Evolutionary conservation across 2,888 invertebrate genomes (phyloP).

Genomic region (Parnassius apollo): DNA sequence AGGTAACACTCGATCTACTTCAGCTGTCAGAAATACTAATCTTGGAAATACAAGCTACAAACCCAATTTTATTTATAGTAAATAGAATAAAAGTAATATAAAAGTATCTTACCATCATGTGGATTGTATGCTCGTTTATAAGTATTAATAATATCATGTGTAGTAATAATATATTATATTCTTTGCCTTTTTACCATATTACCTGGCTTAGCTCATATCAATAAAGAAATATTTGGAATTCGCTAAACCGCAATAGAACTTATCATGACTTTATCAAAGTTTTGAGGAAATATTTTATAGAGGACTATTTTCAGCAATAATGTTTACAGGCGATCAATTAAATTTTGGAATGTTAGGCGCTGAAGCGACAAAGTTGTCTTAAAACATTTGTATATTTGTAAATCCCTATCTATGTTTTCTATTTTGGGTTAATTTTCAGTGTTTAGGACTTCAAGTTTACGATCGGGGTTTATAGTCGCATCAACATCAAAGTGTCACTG

Average conservation of each 20-base stretch:
- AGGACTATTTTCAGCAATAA: too few species aligned
- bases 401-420: constrained; percentile 8
- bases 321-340: background rate
- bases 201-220: too few species aligned
- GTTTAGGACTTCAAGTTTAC: constrained; percentile 15
- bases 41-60: constrained; percentile 1
- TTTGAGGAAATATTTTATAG: too few species aligned
- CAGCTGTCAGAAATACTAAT: constrained; percentile 11
- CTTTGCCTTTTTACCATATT: too few species aligned
- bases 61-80: background rate
- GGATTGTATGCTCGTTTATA: too few species aligned
- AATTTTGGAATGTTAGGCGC: background rate
- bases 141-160: too few species aligned
- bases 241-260: too few species aligned
- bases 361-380: background rate
- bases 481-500: constrained; percentile 1
- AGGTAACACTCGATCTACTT: constrained; percentile 9
- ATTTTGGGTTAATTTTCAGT: constrained; percentile 13
- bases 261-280: too few species aligned
- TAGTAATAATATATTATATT: too few species aligned
- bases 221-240: too few species aligned
- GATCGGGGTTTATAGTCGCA: constrained; percentile 17
- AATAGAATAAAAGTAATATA: too few species aligned
- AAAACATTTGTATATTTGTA: constrained; percentile 3
- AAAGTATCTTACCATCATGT: too few species aligned